These are phyloP conservation scores for Tiaroga cobitis DNA, from an alignment of 2,797 vertebrate species.

Conservation along the genomic window DNA sequence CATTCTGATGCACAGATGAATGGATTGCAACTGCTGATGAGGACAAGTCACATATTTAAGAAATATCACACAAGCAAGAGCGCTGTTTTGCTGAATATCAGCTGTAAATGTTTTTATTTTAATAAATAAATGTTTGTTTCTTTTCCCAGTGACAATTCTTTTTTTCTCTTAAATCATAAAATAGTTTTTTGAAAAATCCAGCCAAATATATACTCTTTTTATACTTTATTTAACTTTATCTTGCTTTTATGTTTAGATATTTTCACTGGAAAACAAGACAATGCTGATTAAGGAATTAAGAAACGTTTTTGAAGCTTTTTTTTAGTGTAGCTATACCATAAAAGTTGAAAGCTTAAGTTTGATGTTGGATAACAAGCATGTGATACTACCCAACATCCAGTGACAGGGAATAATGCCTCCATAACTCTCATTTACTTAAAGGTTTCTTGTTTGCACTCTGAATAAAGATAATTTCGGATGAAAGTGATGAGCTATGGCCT, in stretches of 20 bases:
- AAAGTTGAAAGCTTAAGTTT: background rate
- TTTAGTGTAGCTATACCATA: background rate
- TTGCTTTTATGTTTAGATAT: background rate
- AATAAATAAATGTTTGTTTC: background rate
- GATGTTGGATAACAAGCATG: background rate
- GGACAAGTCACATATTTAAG: too few species aligned
- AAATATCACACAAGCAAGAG: background rate
- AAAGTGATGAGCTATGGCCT: slow-evolving; percentile 66
- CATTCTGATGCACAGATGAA: too few species aligned
- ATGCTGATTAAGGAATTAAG: background rate
- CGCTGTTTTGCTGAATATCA: background rate
- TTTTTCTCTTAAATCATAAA: too few species aligned
- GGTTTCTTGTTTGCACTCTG: slow-evolving; percentile 58
- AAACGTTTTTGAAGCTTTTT: background rate
- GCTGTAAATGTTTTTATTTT: background rate
- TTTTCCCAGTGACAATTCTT: background rate
- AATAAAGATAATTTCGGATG: slow-evolving; percentile 64
- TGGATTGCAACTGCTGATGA: too few species aligned
- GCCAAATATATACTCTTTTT: too few species aligned
- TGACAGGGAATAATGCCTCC: slow-evolving; percentile 21
- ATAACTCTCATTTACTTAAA: slow-evolving; percentile 50
- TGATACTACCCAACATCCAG: background rate
- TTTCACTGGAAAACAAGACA: background rate
- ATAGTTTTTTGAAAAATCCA: too few species aligned
- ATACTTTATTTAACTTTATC: too few species aligned